These are phyloP conservation scores for Campoplex nolae DNA, from an alignment of 2,888 invertebrate species.

Conservation along the genomic window DNA sequence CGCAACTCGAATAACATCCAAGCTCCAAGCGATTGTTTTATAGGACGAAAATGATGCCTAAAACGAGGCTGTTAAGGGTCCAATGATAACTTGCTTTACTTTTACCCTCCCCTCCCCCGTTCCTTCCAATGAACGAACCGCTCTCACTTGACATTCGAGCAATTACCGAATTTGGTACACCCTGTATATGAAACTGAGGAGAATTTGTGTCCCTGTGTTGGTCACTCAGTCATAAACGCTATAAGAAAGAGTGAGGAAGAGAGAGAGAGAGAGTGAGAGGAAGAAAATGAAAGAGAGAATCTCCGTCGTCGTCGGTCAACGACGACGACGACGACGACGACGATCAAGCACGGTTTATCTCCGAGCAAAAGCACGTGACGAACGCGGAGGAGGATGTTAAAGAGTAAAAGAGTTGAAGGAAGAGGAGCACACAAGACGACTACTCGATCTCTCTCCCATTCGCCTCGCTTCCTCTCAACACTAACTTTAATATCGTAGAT, in stretches of 20 bases:
- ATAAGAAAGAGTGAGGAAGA: slow-evolving; percentile 39
- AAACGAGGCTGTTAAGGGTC: slow-evolving; percentile 12
- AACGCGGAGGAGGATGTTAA: slow-evolving; percentile 59
- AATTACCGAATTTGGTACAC: slow-evolving; percentile 61
- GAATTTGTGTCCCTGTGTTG: slow-evolving; percentile 34
- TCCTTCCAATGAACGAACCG: slow-evolving; percentile 15
- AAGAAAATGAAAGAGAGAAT: slow-evolving; percentile 30
- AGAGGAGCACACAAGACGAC: slow-evolving; percentile 14
- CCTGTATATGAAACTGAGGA: slow-evolving; percentile 47
- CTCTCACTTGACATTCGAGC: slow-evolving; percentile 44
- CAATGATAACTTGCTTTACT: slow-evolving; percentile 23
- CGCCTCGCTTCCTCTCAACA: slow-evolving; percentile 42
- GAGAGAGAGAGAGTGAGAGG: slow-evolving; percentile 41
- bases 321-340: slow-evolving; percentile 51
- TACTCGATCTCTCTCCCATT: slow-evolving; percentile 15
- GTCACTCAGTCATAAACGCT: slow-evolving; percentile 15
- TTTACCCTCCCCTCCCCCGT: not conserved
- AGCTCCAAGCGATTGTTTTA: slow-evolving; percentile 1
- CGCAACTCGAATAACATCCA: not conserved
- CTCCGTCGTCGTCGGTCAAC: slow-evolving; percentile 41
- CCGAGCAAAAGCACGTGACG: slow-evolving; percentile 54
- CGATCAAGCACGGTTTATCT: slow-evolving; percentile 47
- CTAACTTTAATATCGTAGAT: slow-evolving; percentile 51
- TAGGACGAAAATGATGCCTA: slow-evolving; percentile 29
- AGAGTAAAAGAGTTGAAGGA: slow-evolving; percentile 37